A percentile compares a stretch with the other conserved stretches of the same genome.
Evolutionary conservation across 1,140 invertebrate genomes (phyloP).

Genomic region (Magallana ariakensis): DNA sequence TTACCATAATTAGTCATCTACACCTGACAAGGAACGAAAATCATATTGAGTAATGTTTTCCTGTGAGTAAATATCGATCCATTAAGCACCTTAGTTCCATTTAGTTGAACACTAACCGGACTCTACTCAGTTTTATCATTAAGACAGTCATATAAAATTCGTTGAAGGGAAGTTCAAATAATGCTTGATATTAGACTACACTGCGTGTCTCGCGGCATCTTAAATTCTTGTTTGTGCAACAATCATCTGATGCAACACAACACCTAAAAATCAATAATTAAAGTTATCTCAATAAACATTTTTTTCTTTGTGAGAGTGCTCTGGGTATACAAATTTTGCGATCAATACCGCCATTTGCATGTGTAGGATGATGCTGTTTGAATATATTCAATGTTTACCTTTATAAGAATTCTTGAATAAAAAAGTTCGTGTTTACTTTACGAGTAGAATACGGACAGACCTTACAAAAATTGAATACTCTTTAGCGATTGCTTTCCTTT

Average conservation of each 20-base stretch:
- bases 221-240: conserved; percentile 31
- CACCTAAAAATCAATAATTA: conserved; percentile 30
- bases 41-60: conserved; percentile 22
- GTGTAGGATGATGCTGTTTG: not conserved
- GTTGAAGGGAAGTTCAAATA: conserved; percentile 3
- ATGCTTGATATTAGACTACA: not conserved
- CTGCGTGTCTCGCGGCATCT: not conserved
- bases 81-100: not conserved
- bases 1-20: conserved; percentile 1
- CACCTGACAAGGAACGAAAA: conserved; percentile 1
- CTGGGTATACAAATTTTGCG: not conserved
- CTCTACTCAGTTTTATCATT: not conserved
- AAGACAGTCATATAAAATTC: too few relatives aligned
- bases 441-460: not conserved
- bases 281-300: conserved; percentile 31
- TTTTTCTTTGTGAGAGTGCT: not conserved
- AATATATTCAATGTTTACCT: not conserved
- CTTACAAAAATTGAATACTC: not conserved
- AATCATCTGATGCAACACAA: conserved; percentile 26
- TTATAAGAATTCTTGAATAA: not conserved
- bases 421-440: not conserved
- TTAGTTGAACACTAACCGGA: not conserved
- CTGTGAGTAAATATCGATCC: conserved; percentile 15
- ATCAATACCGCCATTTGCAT: not conserved
- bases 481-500: conserved; percentile 14